Conservation (phyloP, 2,888 invertebrate species). For the Agrilus mali region DNA sequence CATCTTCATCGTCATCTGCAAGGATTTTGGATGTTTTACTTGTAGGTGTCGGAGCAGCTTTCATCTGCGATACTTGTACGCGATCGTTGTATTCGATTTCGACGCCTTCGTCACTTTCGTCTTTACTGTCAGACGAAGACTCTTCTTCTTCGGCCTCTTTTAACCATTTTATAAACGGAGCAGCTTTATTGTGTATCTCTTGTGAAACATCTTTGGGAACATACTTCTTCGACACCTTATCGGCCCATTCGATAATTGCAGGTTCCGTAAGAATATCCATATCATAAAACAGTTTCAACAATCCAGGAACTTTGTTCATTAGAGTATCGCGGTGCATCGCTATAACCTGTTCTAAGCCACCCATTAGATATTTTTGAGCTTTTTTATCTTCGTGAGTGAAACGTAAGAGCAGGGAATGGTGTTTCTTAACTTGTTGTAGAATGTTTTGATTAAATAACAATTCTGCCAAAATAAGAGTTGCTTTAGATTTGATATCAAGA, state of each 20-base stretch:
- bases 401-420: constrained; percentile 67
- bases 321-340: constrained; percentile 65
- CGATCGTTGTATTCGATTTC: constrained; percentile 86
- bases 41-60: constrained; percentile 38
- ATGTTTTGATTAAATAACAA: constrained; percentile 61
- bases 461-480: constrained; percentile 86
- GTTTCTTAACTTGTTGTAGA: constrained; percentile 57
- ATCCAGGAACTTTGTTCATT: constrained; percentile 61
- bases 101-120: constrained; percentile 51
- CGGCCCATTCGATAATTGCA: constrained; percentile 88
- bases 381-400: constrained; percentile 71
- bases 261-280: constrained; percentile 90
- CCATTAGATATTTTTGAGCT: constrained; percentile 83
- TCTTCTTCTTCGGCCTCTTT: constrained; percentile 93
- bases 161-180: constrained; percentile 93
- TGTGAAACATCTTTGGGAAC: constrained; percentile 81
- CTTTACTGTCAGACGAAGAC: constrained; percentile 62
- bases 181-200: constrained; percentile 84
- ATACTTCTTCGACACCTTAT: constrained; percentile 84
- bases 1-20: constrained; percentile 65
- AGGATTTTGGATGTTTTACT: constrained; percentile 36
- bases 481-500: constrained; percentile 88
- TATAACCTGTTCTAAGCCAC: constrained; percentile 90
- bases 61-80: constrained; percentile 61
- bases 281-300: constrained; percentile 75